Evolutionary conservation across 2,888 invertebrate species (phyloP).

Genomic region (Ophion slaviceki): DNA sequence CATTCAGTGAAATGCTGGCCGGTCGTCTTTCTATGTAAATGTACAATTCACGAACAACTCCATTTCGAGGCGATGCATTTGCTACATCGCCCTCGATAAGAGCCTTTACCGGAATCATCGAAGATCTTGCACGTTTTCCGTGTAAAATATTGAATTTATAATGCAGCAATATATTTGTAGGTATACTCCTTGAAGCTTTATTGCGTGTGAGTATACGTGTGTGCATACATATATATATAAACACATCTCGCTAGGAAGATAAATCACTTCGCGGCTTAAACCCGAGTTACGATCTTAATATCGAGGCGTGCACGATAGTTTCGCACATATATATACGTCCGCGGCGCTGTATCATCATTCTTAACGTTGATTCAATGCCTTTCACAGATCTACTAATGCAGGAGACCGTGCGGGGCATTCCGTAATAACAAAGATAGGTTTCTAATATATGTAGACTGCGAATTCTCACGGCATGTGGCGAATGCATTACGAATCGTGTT

Average conservation of each 20-base stretch:
- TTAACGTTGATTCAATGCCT: conserved; percentile 59
- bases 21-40: not conserved
- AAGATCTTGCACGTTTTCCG: not conserved
- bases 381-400: conserved; percentile 44
- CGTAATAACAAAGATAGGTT: conserved; percentile 57
- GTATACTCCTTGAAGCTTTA: not conserved
- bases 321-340: conserved; percentile 41
- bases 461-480: conserved; percentile 56
- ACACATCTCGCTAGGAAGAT: conserved; percentile 32
- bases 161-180: conserved; percentile 26
- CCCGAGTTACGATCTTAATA: conserved; percentile 59
- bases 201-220: no score
- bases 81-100: not conserved
- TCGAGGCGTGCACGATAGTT: conserved; percentile 47
- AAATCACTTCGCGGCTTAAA: conserved; percentile 54
- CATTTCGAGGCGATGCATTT: not conserved
- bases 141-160: conserved; percentile 46
- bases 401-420: conserved; percentile 17
- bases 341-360: conserved; percentile 54
- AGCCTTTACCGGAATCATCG: not conserved
- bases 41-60: not conserved
- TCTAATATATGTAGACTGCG: conserved; percentile 18
- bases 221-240: not conserved
- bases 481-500: conserved; percentile 46
- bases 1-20: not conserved